Evolutionary conservation across 2,888 invertebrate genomes (phyloP).

Genomic region (Agriopis leucophaearia): DNA sequence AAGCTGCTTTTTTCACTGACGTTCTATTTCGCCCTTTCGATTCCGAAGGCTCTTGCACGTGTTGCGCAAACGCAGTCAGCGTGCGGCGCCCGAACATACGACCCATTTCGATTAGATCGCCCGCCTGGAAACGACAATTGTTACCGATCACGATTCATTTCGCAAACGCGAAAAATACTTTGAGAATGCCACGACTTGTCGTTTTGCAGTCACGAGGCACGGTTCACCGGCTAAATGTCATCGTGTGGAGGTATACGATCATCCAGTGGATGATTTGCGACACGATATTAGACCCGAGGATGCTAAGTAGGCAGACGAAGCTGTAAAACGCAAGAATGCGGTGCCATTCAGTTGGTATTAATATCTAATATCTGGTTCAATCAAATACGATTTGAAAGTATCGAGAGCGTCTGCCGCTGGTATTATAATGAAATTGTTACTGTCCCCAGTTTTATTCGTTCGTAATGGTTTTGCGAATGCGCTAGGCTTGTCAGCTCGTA

Average conservation of each 20-base stretch:
- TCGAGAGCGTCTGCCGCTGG: conserved; percentile 43
- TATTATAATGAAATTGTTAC: conserved; percentile 43
- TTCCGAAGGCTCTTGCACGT: conserved; percentile 42
- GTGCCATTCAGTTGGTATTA: conserved; percentile 32
- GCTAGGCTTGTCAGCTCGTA: conserved; percentile 28
- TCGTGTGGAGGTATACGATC: conserved; percentile 51
- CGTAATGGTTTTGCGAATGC: conserved; percentile 44
- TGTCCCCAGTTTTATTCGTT: conserved; percentile 46
- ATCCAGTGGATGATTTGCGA: conserved; percentile 51
- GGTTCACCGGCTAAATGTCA: conserved; percentile 71
- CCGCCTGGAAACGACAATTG: conserved; percentile 68
- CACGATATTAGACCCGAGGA: conserved; percentile 38
- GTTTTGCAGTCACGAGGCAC: conserved; percentile 79
- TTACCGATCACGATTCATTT: conserved; percentile 83
- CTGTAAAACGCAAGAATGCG: conserved; percentile 50
- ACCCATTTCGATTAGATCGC: conserved; percentile 78
- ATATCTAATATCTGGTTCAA: conserved; percentile 42
- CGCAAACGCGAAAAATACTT: conserved; percentile 84
- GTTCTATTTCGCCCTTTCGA: conserved; percentile 33
- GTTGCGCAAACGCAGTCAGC: conserved; percentile 61
- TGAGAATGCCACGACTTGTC: conserved; percentile 85
- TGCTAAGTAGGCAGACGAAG: conserved; percentile 33
- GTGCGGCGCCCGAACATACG: conserved; percentile 56
- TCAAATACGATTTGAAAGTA: conserved; percentile 34
- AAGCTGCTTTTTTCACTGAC: conserved; percentile 12